Percentiles rank a stretch among this genome's conserved stretches.
phyloP scores from a whole-genome alignment of 1,140 invertebrate species.

The Lepidostoma basale region DNA sequence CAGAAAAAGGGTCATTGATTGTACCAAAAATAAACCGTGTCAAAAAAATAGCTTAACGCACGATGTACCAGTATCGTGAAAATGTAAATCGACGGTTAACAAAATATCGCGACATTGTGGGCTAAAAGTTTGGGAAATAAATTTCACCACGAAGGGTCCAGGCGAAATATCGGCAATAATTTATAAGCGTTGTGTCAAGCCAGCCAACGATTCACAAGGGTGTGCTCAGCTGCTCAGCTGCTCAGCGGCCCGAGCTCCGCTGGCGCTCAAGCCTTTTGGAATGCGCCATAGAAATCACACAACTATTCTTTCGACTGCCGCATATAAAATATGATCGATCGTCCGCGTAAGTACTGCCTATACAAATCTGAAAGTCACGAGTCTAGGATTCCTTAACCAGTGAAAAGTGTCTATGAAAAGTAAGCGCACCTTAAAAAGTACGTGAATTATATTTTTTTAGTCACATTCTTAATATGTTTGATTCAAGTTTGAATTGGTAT shows the following conservation, averaged over 20 bases:
- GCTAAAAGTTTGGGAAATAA: neutral
- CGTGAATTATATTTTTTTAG: too few species aligned
- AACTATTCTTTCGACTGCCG: conserved; percentile 13
- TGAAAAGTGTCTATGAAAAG: too few species aligned
- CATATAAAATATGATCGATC: conserved; percentile 6
- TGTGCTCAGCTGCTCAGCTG: neutral
- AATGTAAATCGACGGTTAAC: neutral
- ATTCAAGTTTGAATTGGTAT: too few species aligned
- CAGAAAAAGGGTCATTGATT: too few species aligned
- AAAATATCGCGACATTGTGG: neutral
- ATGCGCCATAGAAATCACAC: neutral
- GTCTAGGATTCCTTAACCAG: too few species aligned
- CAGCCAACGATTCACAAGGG: conserved; percentile 8
- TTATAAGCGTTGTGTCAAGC: conserved; percentile 9
- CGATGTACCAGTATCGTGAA: neutral
- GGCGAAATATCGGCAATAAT: conserved; percentile 9
- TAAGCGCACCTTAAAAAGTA: too few species aligned
- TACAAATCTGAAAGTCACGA: too few species aligned
- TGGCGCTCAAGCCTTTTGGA: neutral
- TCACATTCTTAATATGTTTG: too few species aligned
- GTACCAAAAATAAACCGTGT: too few species aligned
- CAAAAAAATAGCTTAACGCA: neutral
- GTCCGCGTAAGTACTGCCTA: too few species aligned
- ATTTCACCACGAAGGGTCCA: neutral
- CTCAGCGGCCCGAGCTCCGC: neutral